These are phyloP conservation scores for Chondrosia reniformis DNA, from an alignment of 37 sponge, comb jelly and placozoan species.

Conservation along the genomic window DNA sequence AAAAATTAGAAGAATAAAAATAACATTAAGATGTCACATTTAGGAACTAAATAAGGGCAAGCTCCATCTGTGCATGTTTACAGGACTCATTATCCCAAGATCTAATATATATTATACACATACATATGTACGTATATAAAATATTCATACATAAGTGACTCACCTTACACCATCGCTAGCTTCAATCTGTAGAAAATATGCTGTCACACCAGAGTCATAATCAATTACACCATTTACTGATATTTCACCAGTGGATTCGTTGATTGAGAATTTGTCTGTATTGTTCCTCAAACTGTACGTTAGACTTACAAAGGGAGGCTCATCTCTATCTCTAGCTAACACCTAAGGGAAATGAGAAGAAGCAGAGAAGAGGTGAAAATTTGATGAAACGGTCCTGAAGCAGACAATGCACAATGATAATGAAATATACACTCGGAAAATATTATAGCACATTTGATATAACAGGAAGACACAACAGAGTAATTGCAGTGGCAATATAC, in stretches of 20 bases:
- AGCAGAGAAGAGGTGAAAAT: neutral
- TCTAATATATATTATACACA: too few relatives aligned
- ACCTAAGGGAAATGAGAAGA: neutral
- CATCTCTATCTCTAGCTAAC: constrained; percentile 1
- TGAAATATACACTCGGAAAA: too few relatives aligned
- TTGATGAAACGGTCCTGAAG: neutral
- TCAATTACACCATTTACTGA: neutral
- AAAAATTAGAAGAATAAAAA: too few relatives aligned
- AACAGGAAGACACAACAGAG: too few relatives aligned
- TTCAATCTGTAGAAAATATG: neutral
- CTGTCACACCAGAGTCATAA: neutral
- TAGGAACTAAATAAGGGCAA: too few relatives aligned
- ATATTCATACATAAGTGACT: neutral
- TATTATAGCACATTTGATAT: too few relatives aligned
- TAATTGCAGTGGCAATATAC: too few relatives aligned
- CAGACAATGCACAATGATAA: too few relatives aligned
- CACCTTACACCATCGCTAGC: constrained; percentile 20
- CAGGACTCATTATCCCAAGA: too few relatives aligned
- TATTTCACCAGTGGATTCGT: neutral
- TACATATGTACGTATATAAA: neutral
- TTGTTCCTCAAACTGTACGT: neutral
- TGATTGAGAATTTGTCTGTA: neutral
- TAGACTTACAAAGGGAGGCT: neutral
- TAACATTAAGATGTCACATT: too few relatives aligned
- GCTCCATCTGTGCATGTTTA: too few relatives aligned